Percentiles rank a stretch among this genome's conserved stretches.
These are phyloP conservation scores for Centropus bengalensis DNA, from an alignment of 2,113 vertebrate genomes.

Conservation along the genomic window DNA sequence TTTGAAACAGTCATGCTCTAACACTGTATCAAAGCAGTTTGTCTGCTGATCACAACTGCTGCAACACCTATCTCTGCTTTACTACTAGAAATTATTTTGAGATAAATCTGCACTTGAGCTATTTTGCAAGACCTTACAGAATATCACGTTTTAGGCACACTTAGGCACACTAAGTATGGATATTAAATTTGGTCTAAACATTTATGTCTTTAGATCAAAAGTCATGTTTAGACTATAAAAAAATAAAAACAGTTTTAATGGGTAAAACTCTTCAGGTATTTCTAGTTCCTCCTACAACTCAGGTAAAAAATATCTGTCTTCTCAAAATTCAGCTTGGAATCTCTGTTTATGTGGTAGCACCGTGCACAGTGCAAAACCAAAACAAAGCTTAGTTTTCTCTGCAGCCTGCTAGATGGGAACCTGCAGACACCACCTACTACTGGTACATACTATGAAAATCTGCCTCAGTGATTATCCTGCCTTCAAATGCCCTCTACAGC, in stretches of 20 bases:
- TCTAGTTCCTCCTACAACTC: background rate
- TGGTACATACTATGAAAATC: background rate
- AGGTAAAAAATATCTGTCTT: background rate
- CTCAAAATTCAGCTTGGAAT: background rate
- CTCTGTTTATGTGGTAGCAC: background rate
- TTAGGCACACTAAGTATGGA: background rate
- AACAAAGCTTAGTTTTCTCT: background rate
- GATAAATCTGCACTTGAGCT: background rate
- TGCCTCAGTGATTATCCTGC: background rate
- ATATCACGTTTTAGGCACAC: background rate
- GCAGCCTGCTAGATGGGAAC: background rate
- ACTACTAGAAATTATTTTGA: background rate
- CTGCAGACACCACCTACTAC: background rate
- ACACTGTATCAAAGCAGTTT: fast-evolving
- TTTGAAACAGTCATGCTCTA: background rate
- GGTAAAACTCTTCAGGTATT: background rate
- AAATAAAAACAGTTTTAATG: background rate
- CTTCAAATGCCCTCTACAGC: background rate
- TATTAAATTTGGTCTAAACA: background rate
- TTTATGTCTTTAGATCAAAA: background rate
- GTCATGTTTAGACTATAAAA: background rate
- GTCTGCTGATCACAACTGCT: background rate
- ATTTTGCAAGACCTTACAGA: background rate
- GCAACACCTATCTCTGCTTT: background rate
- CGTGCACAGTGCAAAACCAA: background rate